Conservation (phyloP, 1,140 invertebrate genomes). For the Zaprionus vittiger region DNA sequence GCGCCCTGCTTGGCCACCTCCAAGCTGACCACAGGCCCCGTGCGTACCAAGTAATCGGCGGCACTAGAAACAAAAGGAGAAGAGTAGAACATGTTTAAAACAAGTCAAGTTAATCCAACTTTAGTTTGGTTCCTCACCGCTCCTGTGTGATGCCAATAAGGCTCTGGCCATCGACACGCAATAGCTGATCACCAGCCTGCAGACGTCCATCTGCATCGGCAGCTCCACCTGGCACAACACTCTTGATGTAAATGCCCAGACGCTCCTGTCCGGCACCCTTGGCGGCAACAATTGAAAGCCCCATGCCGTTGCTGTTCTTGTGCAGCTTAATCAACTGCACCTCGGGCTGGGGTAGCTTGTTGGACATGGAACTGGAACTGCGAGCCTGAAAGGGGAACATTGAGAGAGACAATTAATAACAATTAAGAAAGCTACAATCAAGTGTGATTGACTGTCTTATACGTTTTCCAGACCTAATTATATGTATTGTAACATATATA, state of each 20-base stretch:
- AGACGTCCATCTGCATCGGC: slow-evolving; percentile 97
- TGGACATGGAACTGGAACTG: slow-evolving; percentile 86
- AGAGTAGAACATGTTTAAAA: not conserved
- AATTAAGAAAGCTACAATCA: too few species aligned
- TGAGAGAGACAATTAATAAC: not conserved
- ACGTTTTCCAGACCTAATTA: too few species aligned
- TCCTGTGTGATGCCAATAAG: slow-evolving; percentile 98
- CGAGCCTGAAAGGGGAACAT: slow-evolving; percentile 85
- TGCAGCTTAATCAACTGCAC: slow-evolving; percentile 94
- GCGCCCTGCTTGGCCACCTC: slow-evolving; percentile 99
- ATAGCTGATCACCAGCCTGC: slow-evolving; percentile 97
- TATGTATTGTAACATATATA: too few species aligned
- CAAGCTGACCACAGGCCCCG: slow-evolving; percentile 95
- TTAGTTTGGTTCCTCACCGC: slow-evolving; percentile 86
- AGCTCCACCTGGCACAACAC: slow-evolving; percentile 97
- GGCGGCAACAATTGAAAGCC: slow-evolving; percentile 96
- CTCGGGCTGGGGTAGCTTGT: slow-evolving; percentile 86
- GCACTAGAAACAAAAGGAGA: slow-evolving; percentile 87
- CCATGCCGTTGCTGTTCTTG: slow-evolving; percentile 96
- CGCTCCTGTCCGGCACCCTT: slow-evolving; percentile 90
- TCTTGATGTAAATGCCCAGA: slow-evolving; percentile 98
- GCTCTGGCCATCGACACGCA: slow-evolving; percentile 98
- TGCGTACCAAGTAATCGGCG: slow-evolving; percentile 97
- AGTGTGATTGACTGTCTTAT: too few species aligned
- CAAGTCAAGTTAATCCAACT: not conserved